A percentile compares a stretch with the other conserved stretches of the same genome.
phyloP scores from a whole-genome alignment of 2,797 vertebrate genomes.

The Microctenopoma stevenorrisi region DNA sequence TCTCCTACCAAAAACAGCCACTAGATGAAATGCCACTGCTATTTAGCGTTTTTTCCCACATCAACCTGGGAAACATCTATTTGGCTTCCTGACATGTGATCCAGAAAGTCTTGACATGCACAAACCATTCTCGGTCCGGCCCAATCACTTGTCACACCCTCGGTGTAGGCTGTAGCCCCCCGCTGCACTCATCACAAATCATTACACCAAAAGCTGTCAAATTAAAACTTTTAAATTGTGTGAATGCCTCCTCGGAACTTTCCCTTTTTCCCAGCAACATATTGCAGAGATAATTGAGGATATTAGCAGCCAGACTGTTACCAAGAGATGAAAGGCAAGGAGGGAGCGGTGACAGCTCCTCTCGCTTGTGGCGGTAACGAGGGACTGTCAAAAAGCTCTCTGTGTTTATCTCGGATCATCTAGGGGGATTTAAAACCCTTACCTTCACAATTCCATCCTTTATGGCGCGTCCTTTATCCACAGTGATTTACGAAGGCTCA shows the following conservation, averaged over 20 bases:
- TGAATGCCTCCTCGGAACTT: conserved; percentile 73
- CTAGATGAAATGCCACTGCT: conserved; percentile 32
- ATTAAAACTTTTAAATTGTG: conserved; percentile 82
- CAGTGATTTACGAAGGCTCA: conserved; percentile 82
- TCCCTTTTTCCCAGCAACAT: conserved; percentile 78
- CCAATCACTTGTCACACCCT: conserved; percentile 62
- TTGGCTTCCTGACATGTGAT: conserved; percentile 68
- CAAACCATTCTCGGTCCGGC: conserved; percentile 54
- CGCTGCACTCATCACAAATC: conserved; percentile 65
- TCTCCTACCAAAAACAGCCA: neutral
- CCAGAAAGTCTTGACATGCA: conserved; percentile 50
- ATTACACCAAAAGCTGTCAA: conserved; percentile 83
- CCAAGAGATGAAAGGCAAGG: conserved; percentile 79
- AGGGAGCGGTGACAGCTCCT: conserved; percentile 80
- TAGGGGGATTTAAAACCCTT: conserved; percentile 83
- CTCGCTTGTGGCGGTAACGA: conserved; percentile 76
- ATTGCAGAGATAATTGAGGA: conserved; percentile 85
- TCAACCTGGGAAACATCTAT: conserved; percentile 55
- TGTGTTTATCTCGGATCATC: conserved; percentile 86
- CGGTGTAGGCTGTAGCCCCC: conserved; percentile 36
- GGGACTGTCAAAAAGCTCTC: conserved; percentile 84
- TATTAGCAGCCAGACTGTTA: conserved; percentile 84
- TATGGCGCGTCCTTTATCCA: conserved; percentile 80
- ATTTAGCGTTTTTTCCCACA: conserved; percentile 14
- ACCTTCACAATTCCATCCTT: conserved; percentile 83